A percentile compares a stretch with the other conserved stretches of the same genome.
phyloP scores from a whole-genome alignment of 2,797 vertebrate genomes.

The Micrastur ruficollis region DNA sequence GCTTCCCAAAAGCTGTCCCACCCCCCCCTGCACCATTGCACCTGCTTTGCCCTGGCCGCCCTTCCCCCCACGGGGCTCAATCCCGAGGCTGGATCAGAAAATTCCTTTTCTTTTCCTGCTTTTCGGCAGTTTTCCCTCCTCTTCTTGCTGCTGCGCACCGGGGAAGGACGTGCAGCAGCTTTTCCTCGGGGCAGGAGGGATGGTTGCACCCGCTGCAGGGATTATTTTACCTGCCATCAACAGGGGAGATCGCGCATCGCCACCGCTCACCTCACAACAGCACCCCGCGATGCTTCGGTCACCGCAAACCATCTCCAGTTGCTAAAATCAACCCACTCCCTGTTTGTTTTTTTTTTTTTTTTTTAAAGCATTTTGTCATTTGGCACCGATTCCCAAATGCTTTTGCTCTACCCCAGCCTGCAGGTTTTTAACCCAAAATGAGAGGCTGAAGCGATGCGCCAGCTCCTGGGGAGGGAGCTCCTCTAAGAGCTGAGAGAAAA shows the following conservation, averaged over 20 bases:
- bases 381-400: background rate
- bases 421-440: background rate
- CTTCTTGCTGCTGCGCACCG: fast-evolving
- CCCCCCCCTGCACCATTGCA: background rate
- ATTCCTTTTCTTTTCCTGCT: background rate
- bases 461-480: background rate
- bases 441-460: fast-evolving
- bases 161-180: background rate
- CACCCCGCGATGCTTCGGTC: background rate
- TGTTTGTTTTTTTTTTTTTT: background rate
- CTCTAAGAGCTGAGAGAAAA: background rate
- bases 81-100: background rate
- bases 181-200: background rate
- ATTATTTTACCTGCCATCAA: background rate
- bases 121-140: background rate
- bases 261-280: fast-evolving
- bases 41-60: constrained; percentile 22
- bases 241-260: background rate
- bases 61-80: background rate
- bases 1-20: background rate
- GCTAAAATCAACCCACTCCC: background rate
- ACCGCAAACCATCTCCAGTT: background rate
- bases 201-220: fast-evolving
- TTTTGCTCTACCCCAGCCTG: background rate
- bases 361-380: constrained; percentile 14